Evolutionary conservation across 2,888 invertebrate genomes (phyloP).

Genomic region (Torymus tubicola): DNA sequence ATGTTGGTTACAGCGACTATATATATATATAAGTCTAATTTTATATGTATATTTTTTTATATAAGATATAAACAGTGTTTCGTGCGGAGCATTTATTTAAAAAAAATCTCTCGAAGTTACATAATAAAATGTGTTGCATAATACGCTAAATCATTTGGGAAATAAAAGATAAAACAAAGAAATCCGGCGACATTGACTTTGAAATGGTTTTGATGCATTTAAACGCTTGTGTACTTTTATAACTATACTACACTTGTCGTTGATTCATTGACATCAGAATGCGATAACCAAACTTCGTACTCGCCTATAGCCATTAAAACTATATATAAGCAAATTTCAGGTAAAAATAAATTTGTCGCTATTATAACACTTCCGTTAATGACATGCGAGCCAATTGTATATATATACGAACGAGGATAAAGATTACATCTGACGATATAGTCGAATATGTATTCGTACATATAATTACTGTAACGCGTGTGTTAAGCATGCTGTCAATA

Average conservation of each 20-base stretch:
- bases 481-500: too few relatives aligned
- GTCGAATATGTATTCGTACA: too few relatives aligned
- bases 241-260: not conserved
- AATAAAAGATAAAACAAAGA: not conserved
- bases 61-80: not conserved
- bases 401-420: too few relatives aligned
- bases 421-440: too few relatives aligned
- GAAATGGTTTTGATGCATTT: not conserved
- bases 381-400: too few relatives aligned
- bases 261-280: not conserved
- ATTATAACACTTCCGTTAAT: too few relatives aligned
- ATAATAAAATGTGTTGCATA: not conserved
- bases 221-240: not conserved
- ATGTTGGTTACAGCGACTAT: too few relatives aligned
- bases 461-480: too few relatives aligned
- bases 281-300: not conserved
- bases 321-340: not conserved
- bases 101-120: not conserved
- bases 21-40: too few relatives aligned
- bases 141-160: not conserved
- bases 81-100: not conserved
- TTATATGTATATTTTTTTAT: too few relatives aligned
- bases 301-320: not conserved
- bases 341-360: too few relatives aligned
- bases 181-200: constrained; percentile 32